These are phyloP conservation scores for Tor tambroides DNA, from an alignment of 2,113 vertebrate genomes.

Conservation along the genomic window DNA sequence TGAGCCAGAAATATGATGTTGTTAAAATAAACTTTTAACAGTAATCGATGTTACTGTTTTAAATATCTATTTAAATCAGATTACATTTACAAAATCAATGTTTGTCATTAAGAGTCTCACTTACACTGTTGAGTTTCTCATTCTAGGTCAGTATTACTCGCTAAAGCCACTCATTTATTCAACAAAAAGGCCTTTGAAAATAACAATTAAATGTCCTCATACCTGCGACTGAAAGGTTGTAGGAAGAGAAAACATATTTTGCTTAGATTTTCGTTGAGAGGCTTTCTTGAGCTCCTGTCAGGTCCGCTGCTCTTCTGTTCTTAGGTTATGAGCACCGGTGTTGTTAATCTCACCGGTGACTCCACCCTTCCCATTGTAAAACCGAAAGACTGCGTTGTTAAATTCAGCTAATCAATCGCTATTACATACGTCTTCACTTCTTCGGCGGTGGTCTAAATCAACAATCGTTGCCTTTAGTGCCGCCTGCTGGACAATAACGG, in stretches of 20 bases:
- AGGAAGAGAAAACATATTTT: constrained; percentile 44
- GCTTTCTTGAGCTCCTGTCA: not conserved
- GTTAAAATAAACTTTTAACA: not conserved
- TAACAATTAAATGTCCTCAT: not conserved
- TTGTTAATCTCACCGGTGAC: constrained; percentile 24
- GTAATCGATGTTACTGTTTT: not conserved
- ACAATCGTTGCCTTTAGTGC: not conserved
- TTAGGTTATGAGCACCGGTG: not conserved
- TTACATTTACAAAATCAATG: not conserved
- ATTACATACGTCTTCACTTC: not conserved
- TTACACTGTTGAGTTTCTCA: not conserved
- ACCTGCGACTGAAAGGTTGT: constrained; percentile 38
- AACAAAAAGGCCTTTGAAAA: not conserved
- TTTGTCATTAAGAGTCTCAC: not conserved
- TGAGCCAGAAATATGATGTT: not conserved
- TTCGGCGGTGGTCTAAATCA: not conserved
- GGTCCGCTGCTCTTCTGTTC: not conserved
- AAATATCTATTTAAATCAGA: not conserved
- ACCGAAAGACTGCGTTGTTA: not conserved
- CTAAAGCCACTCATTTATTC: not conserved
- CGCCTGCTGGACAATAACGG: not conserved
- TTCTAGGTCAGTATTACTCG: not conserved
- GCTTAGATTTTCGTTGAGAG: not conserved
- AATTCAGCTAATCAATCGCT: not conserved
- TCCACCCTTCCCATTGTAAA: not conserved